Base-by-base conservation (phyloP, 2,797 vertebrate species). In the Toxotes lorentzi region DNA sequence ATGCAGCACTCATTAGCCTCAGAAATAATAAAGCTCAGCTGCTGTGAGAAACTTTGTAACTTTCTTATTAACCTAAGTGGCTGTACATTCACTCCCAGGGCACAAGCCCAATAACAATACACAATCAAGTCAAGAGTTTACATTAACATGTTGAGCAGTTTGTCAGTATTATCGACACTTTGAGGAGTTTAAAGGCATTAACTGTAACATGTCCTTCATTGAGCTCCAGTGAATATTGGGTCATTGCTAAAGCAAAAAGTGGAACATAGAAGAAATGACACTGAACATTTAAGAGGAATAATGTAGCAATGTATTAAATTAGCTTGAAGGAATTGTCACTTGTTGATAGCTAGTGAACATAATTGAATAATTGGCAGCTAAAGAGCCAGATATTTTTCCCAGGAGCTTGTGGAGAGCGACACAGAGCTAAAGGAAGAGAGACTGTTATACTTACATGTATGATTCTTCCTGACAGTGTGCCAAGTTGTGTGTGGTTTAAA, bases 31-130 rank as follows among this genome's bases (percentile, higher is more conserved):
- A 32, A 65, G 58, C 64, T 60, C 64, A 57, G 67, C 70, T 41
- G 59, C 48, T 72, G 67, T 66, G 48, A 58, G 48, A 70, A 78
- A 69, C 54, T 27, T 50, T 56, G 66, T 86, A 24, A 51, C n/a
- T 67, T 71, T 65, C 24, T 56, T 30, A 8, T 68, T 75, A 72
- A 63, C 30, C 50, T 41, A 48, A 73, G 19, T 53, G 67, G 50
- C 35, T 51, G 23, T 61, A 56, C 11, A 58, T 50, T 69, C 24
- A 16, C 19, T 75, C 12, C 10, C 27, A 56, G 16, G 17, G 23
- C 43, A 34, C 60, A 59, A 19, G 19, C 30, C 50, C 57, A 69
- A 7, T 53, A 62, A 70, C 23, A 62, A 40, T 1, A 45, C 41
- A 61, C 16, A 8, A 59, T 8, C 60, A 57, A n/a, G 32, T 48